Evolutionary conservation across 1,140 invertebrate species (phyloP).

Genomic region (Eumaeus atala): DNA sequence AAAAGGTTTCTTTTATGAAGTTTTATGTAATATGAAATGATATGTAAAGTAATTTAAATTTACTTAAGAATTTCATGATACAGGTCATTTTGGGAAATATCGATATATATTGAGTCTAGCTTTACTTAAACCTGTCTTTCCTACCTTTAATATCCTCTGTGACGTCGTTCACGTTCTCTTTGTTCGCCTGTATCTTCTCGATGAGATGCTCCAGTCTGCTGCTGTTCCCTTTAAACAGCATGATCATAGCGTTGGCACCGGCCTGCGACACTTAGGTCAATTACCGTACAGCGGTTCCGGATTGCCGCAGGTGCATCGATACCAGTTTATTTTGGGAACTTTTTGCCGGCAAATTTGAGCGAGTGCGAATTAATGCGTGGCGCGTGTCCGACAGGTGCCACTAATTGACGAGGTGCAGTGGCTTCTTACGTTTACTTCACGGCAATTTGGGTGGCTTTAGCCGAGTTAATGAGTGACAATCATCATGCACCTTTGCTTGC

Average conservation of each 20-base stretch:
- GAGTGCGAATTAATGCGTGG: slow-evolving; percentile 60
- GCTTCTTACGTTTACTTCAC: slow-evolving; percentile 61
- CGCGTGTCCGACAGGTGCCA: slow-evolving; percentile 65
- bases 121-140: slow-evolving; percentile 11
- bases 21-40: no score
- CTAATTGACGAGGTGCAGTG: slow-evolving; percentile 57
- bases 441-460: slow-evolving; percentile 59
- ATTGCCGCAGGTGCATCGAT: slow-evolving; percentile 66
- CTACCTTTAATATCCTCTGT: slow-evolving; percentile 74
- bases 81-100: no score
- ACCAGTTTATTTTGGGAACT: slow-evolving; percentile 61
- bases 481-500: slow-evolving; percentile 43
- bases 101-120: no score
- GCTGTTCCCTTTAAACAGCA: slow-evolving; percentile 88
- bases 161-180: slow-evolving; percentile 76
- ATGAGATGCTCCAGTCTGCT: slow-evolving; percentile 85
- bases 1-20: no score
- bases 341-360: slow-evolving; percentile 56
- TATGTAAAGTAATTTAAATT: no score
- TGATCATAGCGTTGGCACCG: slow-evolving; percentile 67
- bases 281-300: slow-evolving; percentile 27
- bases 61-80: no score
- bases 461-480: slow-evolving; percentile 39
- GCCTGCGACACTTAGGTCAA: slow-evolving; percentile 19
- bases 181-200: slow-evolving; percentile 88